phyloP scores from a whole-genome alignment of 2,888 invertebrate species.

The Dendrolimus pini region DNA sequence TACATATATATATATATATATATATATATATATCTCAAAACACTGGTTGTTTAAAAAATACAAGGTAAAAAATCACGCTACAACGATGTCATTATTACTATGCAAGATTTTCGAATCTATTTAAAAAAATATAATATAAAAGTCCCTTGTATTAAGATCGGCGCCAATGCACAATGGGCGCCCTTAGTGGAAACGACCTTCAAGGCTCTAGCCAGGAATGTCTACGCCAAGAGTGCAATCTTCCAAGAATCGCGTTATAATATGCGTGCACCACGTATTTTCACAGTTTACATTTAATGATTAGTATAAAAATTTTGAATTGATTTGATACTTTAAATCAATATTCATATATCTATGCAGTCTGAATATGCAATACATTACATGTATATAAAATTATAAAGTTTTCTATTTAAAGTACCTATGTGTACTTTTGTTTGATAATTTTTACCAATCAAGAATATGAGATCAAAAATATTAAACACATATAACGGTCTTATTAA shows the following conservation, averaged over 20 bases:
- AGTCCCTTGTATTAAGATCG: slow-evolving; percentile 1
- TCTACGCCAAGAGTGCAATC: slow-evolving; percentile 49
- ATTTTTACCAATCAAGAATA: no score
- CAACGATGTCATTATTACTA: slow-evolving; percentile 26
- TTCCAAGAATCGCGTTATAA: slow-evolving; percentile 56
- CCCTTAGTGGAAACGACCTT: slow-evolving; percentile 55
- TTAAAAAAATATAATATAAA: neutral
- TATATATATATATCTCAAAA: no score
- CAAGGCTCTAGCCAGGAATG: slow-evolving; percentile 48
- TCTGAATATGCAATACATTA: neutral
- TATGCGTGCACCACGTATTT: slow-evolving; percentile 50
- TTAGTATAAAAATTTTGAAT: slow-evolving; percentile 1
- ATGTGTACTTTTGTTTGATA: no score
- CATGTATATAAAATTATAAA: neutral
- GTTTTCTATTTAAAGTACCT: neutral
- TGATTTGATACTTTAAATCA: slow-evolving; percentile 1
- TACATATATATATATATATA: no score
- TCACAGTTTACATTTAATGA: slow-evolving; percentile 1
- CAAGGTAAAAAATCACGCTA: no score
- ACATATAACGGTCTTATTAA: no score
- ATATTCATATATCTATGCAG: neutral
- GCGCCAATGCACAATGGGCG: slow-evolving; percentile 34
- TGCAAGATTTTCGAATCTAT: slow-evolving; percentile 2
- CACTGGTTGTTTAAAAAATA: no score
- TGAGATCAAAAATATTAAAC: no score